These are phyloP conservation scores for Drosophila neonasuta DNA, from an alignment of 2,888 invertebrate species.

Conservation along the genomic window DNA sequence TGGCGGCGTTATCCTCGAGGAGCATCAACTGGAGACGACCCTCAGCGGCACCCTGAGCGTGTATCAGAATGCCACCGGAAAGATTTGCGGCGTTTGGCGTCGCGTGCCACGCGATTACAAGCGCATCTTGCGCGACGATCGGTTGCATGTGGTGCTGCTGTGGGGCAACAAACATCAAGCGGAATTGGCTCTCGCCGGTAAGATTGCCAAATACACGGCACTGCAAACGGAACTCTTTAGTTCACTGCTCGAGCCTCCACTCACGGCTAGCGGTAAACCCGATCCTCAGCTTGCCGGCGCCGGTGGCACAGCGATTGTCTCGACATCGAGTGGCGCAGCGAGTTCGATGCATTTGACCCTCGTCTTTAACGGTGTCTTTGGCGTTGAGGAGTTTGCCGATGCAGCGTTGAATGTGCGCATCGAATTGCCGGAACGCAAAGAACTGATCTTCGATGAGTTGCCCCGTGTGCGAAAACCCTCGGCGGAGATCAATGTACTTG, in stretches of 20 bases:
- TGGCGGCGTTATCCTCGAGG: slow-evolving; percentile 90
- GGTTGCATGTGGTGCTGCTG: slow-evolving; percentile 89
- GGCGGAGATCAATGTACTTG: slow-evolving; percentile 89
- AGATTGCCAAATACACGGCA: slow-evolving; percentile 88
- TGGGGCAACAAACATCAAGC: slow-evolving; percentile 89
- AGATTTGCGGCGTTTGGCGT: slow-evolving; percentile 95
- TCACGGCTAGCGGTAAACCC: slow-evolving; percentile 84
- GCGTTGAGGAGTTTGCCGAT: slow-evolving; percentile 85
- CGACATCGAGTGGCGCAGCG: slow-evolving; percentile 90
- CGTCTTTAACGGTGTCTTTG: slow-evolving; percentile 91
- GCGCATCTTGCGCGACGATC: slow-evolving; percentile 89
- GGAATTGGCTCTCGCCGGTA: slow-evolving; percentile 88
- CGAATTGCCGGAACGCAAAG: slow-evolving; percentile 88
- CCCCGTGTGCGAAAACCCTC: slow-evolving; percentile 88
- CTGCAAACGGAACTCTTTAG: slow-evolving; percentile 92
- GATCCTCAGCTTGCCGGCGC: slow-evolving; percentile 85
- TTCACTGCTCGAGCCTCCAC: slow-evolving; percentile 86
- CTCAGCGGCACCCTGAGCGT: slow-evolving; percentile 85
- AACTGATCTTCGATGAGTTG: slow-evolving; percentile 88
- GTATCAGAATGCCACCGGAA: slow-evolving; percentile 93
- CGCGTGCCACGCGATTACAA: slow-evolving; percentile 92
- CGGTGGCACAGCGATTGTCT: slow-evolving; percentile 93
- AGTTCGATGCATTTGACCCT: slow-evolving; percentile 91
- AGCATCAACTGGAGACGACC: slow-evolving; percentile 86
- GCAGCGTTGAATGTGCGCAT: slow-evolving; percentile 88